Conservation (phyloP, 2,888 invertebrate genomes). For the Carpatolechia fugitivella region DNA sequence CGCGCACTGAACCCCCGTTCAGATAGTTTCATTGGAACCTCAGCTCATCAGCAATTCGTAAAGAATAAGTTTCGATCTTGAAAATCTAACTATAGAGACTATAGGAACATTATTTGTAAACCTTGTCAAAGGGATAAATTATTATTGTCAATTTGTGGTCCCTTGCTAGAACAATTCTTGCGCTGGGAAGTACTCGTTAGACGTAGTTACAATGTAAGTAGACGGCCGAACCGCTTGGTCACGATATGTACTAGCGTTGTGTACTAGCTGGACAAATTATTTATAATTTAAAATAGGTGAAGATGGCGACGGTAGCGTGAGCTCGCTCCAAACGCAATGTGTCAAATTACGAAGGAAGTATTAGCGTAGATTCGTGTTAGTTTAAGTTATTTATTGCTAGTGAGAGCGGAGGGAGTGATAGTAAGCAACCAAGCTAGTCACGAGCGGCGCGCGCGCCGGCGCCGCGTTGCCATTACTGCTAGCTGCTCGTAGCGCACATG, state of each 20-base stretch:
- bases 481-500: constrained; percentile 44
- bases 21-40: constrained; percentile 47
- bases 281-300: constrained; percentile 53
- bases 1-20: constrained; percentile 13
- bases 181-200: constrained; percentile 25
- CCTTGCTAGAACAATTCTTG: constrained; percentile 27
- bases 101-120: constrained; percentile 56
- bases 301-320: constrained; percentile 37
- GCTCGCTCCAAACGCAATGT: constrained; percentile 43
- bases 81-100: constrained; percentile 71
- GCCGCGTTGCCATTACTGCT: constrained; percentile 62
- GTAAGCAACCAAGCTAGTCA: constrained; percentile 76
- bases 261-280: constrained; percentile 74
- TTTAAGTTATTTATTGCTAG: constrained; percentile 75
- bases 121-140: constrained; percentile 37
- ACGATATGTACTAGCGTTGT: no score
- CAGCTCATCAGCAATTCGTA: constrained; percentile 70
- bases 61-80: constrained; percentile 70
- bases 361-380: constrained; percentile 53
- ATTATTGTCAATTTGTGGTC: constrained; percentile 49
- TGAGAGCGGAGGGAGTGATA: constrained; percentile 65
- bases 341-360: constrained; percentile 55
- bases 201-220: constrained; percentile 48
- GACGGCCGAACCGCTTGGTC: constrained; percentile 45
- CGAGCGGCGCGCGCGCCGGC: constrained; percentile 40